These are phyloP conservation scores for Pyrrhia umbra DNA, from an alignment of 2,888 invertebrate genomes.

Conservation along the genomic window DNA sequence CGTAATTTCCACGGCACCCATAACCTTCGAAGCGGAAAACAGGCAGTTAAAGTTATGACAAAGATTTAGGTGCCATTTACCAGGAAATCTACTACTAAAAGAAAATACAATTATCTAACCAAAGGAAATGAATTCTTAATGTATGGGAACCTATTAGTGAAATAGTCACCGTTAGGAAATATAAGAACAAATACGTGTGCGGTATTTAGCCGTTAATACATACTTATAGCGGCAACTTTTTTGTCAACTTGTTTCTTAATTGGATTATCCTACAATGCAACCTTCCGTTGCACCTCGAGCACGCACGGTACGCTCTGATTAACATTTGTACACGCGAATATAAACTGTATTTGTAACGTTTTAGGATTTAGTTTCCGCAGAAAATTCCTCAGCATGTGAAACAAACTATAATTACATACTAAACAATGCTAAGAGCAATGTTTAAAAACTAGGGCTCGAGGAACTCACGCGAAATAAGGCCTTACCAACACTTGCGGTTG, in stretches of 20 bases:
- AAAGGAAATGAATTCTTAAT: constrained; percentile 34
- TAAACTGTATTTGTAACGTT: constrained; percentile 33
- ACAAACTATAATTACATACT: constrained; percentile 67
- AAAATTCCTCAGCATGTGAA: constrained; percentile 58
- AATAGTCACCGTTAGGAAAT: constrained; percentile 56
- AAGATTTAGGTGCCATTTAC: neutral
- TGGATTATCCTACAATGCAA: constrained; percentile 67
- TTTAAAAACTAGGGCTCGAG: constrained; percentile 73
- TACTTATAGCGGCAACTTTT: constrained; percentile 48
- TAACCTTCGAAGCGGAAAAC: neutral
- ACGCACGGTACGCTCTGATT: constrained; percentile 74
- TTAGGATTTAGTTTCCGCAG: constrained; percentile 53
- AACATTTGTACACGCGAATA: constrained; percentile 51
- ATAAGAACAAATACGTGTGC: constrained; percentile 52
- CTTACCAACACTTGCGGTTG: constrained; percentile 68
- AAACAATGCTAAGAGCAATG: constrained; percentile 70
- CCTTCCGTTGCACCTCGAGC: constrained; percentile 72
- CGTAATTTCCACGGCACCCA: neutral
- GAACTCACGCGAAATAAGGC: constrained; percentile 70
- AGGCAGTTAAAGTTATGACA: neutral
- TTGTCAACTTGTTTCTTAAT: constrained; percentile 61
- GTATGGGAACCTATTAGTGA: constrained; percentile 43
- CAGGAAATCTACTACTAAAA: constrained; percentile 1
- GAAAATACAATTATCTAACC: constrained; percentile 25
- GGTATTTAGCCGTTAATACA: constrained; percentile 36